Evolutionary conservation across 2,797 vertebrate species (phyloP).

Genomic region (Anisognathus igniventris): DNA sequence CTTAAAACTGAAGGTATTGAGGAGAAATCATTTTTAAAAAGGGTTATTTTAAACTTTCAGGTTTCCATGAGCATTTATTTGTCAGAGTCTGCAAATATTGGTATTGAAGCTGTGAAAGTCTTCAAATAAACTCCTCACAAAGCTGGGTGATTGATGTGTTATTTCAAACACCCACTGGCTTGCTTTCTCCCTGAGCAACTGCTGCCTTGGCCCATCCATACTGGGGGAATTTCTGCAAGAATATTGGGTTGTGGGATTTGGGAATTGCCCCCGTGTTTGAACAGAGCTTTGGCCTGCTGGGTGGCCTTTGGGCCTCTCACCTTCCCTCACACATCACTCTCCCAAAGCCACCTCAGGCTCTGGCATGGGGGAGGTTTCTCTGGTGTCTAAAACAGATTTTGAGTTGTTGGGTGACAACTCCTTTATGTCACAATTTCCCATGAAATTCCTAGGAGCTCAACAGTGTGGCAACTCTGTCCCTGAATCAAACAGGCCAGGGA

Average conservation of each 20-base stretch:
- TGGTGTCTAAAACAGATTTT: background rate
- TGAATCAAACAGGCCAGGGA: background rate
- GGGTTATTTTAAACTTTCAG: background rate
- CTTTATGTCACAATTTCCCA: rapidly evolving
- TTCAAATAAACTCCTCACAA: background rate
- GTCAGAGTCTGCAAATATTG: constrained; percentile 10
- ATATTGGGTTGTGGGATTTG: background rate
- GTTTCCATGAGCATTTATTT: background rate
- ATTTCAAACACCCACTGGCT: background rate
- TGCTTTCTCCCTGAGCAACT: background rate
- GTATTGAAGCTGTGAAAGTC: background rate
- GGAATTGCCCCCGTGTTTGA: background rate
- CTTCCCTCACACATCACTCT: background rate
- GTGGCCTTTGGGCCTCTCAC: background rate
- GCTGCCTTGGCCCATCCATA: background rate
- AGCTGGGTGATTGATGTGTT: background rate
- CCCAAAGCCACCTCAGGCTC: background rate
- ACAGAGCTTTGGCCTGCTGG: rapidly evolving
- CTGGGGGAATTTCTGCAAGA: background rate
- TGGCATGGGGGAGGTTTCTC: background rate
- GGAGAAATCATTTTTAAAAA: rapidly evolving
- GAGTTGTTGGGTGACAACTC: background rate
- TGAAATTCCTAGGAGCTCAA: rapidly evolving
- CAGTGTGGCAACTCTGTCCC: rapidly evolving
- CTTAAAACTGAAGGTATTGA: background rate